Percentiles rank a stretch among this genome's conserved stretches.
Conservation (phyloP, 2,113 vertebrate species). For the Grallaria varia region DNA sequence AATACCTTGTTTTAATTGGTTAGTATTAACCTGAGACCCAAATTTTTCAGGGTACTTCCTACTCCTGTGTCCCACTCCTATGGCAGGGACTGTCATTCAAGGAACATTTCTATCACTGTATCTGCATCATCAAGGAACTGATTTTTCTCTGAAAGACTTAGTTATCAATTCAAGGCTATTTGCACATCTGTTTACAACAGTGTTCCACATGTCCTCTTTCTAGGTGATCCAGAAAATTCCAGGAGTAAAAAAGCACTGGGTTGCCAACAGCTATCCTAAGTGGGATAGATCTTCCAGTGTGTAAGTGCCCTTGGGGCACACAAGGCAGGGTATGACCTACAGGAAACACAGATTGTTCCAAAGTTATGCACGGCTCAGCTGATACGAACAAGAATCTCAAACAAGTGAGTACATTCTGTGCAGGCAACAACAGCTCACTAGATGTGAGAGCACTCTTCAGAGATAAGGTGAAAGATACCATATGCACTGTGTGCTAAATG, state of each 20-base stretch:
- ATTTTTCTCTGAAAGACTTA: neutral
- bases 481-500: neutral
- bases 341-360: neutral
- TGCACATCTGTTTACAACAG: neutral
- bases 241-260: neutral
- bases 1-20: neutral
- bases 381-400: neutral
- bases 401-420: neutral
- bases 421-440: neutral
- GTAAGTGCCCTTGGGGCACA: neutral
- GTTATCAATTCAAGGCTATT: neutral
- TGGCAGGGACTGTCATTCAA: neutral
- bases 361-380: neutral
- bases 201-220: neutral
- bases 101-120: neutral
- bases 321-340: neutral
- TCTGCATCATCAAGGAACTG: neutral
- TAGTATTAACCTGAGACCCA: neutral
- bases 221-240: neutral
- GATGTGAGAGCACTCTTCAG: neutral
- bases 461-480: slow-evolving; percentile 27
- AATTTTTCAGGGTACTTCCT: neutral
- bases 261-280: neutral
- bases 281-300: neutral
- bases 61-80: neutral